Conservation (phyloP, 92 coral and sea anemone species). For the Epizoanthus illoricatus region DNA sequence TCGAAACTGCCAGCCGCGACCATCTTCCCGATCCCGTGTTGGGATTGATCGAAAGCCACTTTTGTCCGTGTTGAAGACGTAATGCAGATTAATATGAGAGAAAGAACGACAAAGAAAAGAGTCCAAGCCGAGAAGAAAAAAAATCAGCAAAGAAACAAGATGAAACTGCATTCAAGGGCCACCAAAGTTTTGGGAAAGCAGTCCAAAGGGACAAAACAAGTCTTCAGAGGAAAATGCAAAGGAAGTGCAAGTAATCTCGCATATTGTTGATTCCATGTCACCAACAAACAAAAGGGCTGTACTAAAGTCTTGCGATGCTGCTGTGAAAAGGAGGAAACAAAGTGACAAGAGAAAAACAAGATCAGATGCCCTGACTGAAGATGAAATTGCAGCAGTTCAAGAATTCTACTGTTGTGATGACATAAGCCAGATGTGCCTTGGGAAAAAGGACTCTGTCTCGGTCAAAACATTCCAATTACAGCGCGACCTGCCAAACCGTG, state of each 20-base stretch:
- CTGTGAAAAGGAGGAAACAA: slow-evolving; percentile 17
- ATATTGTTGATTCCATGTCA: slow-evolving; percentile 22
- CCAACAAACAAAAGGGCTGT: slow-evolving; percentile 27
- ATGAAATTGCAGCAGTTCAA: slow-evolving; percentile 27
- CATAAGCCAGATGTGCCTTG: background rate
- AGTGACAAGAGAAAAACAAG: slow-evolving; percentile 3
- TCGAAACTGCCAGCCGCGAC: too few species aligned
- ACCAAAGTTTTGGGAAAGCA: slow-evolving; percentile 52
- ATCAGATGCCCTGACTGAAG: background rate
- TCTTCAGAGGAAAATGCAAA: slow-evolving; percentile 45
- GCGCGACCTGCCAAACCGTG: too few species aligned
- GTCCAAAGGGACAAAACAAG: slow-evolving; percentile 35
- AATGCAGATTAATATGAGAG: too few species aligned
- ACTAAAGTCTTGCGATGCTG: slow-evolving; percentile 23
- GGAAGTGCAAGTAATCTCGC: slow-evolving; percentile 14
- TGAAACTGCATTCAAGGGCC: slow-evolving; percentile 39
- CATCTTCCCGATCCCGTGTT: too few species aligned
- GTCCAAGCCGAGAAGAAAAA: slow-evolving; percentile 47
- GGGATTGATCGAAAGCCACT: too few species aligned
- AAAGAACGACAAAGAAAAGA: too few species aligned
- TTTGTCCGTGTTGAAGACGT: too few species aligned
- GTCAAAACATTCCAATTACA: background rate
- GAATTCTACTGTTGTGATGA: slow-evolving; percentile 34
- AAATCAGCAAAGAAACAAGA: slow-evolving; percentile 24
- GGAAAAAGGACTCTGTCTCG: slow-evolving; percentile 22